A percentile compares a stretch with the other conserved stretches of the same genome.
phyloP scores from a whole-genome alignment of 2,888 invertebrate species.

The Priapulus caudatus region DNA sequence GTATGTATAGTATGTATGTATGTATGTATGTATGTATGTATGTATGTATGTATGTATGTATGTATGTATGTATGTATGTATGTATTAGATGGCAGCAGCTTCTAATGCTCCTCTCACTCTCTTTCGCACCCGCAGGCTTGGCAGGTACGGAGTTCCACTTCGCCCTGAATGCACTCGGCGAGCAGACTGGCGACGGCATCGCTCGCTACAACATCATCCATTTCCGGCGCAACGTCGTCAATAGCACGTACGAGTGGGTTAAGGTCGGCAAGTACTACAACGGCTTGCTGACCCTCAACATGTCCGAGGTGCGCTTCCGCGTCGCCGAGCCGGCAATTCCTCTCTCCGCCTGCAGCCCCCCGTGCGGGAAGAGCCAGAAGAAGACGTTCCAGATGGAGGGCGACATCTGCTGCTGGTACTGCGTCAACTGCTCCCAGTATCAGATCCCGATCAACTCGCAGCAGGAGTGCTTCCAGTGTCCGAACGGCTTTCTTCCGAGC shows the following conservation, averaged over 20 bases:
- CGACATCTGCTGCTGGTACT: conserved; percentile 88
- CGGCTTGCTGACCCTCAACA: conserved; percentile 62
- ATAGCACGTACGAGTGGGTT: neutral
- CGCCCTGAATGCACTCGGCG: conserved; percentile 49
- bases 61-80: too few species aligned
- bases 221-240: conserved; percentile 44
- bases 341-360: conserved; percentile 76
- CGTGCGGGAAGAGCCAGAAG: conserved; percentile 75
- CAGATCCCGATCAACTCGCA: conserved; percentile 66
- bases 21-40: too few species aligned
- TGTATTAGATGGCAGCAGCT: too few species aligned
- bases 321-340: conserved; percentile 64
- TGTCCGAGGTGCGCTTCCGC: conserved; percentile 72
- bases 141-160: conserved; percentile 81
- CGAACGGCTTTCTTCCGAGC: conserved; percentile 66
- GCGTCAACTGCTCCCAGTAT: conserved; percentile 75
- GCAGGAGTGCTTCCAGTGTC: conserved; percentile 70
- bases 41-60: too few species aligned
- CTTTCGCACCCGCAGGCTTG: too few species aligned
- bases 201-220: conserved; percentile 90
- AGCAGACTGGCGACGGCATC: conserved; percentile 70
- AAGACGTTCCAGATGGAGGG: conserved; percentile 85
- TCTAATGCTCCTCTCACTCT: too few species aligned
- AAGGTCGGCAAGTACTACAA: conserved; percentile 73
- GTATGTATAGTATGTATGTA: too few species aligned